Base-by-base conservation (phyloP, 2,888 invertebrate species). In the Keiferia lycopersicella region DNA sequence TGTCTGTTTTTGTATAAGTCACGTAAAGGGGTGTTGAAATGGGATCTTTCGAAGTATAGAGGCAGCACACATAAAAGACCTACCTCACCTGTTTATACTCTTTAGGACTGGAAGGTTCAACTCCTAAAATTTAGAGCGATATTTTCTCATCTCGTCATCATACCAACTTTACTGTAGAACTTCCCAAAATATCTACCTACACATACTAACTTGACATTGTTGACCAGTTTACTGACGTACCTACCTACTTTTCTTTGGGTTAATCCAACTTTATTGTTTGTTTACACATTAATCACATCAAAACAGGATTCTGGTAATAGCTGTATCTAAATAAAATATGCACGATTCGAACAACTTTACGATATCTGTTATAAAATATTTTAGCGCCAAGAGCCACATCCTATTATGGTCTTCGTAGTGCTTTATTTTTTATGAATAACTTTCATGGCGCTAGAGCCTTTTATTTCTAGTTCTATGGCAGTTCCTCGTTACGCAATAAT, bases 401-500 rank as follows among this genome's bases (percentile, higher is more conserved):
- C 30, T 30, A 30, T 30, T 30, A 30, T 74, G 72, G 74, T 73
- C 76, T 68, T 72, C 73, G 71, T 74, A 73, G 71, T 65, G 30
- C 59, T 68, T 64, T 66, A 67, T 71, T 73, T 74, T 75, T 66
- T n/a, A n/a, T n/a, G n/a, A n/a, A n/a, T n/a, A n/a, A 26, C 2
- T 66, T 64, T 62, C 63, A 48, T 66, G 65, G 65, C 65, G 65
- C 65, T 63, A 61, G 18, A 1, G 75, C 73, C 14, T 30, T 12
- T 12, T 75, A 53, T 76, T 74, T 66, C 65, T 66, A 39, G 58
- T 66, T 76, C 81, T 81, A 71, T 73, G 69, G 67, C 70, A 73
- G 71, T 73, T 77, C 73, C 73, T 69, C 73, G 71, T 82, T 84
- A 83, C 78, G 81, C 75, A 82, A 83, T 80, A 77, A 76, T 75